Evolutionary conservation across 2,888 invertebrate genomes (phyloP).

Genomic region (Physocephala rufipes): DNA sequence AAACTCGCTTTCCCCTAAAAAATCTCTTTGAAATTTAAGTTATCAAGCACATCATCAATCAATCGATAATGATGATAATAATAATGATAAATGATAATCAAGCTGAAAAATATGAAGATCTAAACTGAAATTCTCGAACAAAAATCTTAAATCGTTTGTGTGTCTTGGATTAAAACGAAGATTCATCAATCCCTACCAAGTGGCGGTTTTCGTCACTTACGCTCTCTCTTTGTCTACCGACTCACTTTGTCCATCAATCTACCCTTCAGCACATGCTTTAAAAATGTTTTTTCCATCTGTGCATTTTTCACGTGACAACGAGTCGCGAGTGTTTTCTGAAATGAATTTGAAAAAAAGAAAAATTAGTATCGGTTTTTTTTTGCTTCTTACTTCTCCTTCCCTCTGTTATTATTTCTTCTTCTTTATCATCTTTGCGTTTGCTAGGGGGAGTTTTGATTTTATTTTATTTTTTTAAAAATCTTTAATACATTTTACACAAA

Average conservation of each 20-base stretch:
- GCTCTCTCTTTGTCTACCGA: background rate
- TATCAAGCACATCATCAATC: background rate
- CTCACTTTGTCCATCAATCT: constrained; percentile 19
- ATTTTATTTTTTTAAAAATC: too few species aligned
- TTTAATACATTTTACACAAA: too few species aligned
- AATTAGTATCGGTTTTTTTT: background rate
- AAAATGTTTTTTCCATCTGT: background rate
- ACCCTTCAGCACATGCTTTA: constrained; percentile 44
- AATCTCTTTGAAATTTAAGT: too few species aligned
- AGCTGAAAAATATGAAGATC: background rate
- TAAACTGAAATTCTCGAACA: too few species aligned
- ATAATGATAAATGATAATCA: background rate
- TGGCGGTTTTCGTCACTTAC: too few species aligned
- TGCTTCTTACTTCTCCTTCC: background rate
- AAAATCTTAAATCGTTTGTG: constrained; percentile 43
- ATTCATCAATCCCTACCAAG: background rate
- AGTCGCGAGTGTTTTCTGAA: background rate
- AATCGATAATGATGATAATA: background rate
- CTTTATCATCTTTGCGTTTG: too few species aligned
- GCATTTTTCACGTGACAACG: background rate
- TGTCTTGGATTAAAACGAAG: constrained; percentile 47
- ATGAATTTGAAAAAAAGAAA: background rate
- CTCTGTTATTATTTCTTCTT: background rate
- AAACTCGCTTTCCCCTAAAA: too few species aligned
- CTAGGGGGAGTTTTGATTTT: too few species aligned